Base-by-base conservation (phyloP, 2,888 invertebrate genomes). In the Eristalinus sepulchralis region DNA sequence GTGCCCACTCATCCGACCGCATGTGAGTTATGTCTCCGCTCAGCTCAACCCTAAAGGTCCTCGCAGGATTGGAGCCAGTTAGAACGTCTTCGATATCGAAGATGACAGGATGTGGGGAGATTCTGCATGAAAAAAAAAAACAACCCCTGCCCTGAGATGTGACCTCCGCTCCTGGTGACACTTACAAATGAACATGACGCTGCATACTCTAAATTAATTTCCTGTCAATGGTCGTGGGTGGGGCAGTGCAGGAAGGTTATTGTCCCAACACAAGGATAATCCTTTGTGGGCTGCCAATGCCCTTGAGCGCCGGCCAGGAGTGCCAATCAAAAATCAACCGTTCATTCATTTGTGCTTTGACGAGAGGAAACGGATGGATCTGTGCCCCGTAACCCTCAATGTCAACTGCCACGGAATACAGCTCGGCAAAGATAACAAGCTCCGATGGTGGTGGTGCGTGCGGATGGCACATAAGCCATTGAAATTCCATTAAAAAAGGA, bases 401-500 rank as follows among this genome's bases (percentile, higher is more conserved):
- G 76, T 31, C 70, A 84, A 80, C 76, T 67, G 76, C 53, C 17
- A 47, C 5, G 13, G 22, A 67, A 53, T 79, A 53, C 55, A 68
- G 55, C 22, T 13, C 17, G 31, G 11, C 17, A 71, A 67, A 33
- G 60, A 70, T 83, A 79, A 72, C 73, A 63, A 70, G 60, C 55
- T 27, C 2, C 27, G 63, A 27, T 22, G 70, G 59, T 47, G 71
- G 71, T 10, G 60, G n/a, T n/a, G 39, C 72, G 63, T 5, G 2
- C 2, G 27, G 27, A 27, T 27, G 27, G 6, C 70, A 64, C 66
- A 60, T 47, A 36, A 75, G 55, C 53, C 81, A 81, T 73, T 77
- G 85, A 77, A 77, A 77, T 72, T 81, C 81, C 68, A 77, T 81
- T 73, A 80, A 71, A 79, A 78, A 79, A 60, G 67, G 81, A 85